These are phyloP conservation scores for Eurystomus glaucurus DNA, from an alignment of 2,797 vertebrate genomes.

Conservation along the genomic window DNA sequence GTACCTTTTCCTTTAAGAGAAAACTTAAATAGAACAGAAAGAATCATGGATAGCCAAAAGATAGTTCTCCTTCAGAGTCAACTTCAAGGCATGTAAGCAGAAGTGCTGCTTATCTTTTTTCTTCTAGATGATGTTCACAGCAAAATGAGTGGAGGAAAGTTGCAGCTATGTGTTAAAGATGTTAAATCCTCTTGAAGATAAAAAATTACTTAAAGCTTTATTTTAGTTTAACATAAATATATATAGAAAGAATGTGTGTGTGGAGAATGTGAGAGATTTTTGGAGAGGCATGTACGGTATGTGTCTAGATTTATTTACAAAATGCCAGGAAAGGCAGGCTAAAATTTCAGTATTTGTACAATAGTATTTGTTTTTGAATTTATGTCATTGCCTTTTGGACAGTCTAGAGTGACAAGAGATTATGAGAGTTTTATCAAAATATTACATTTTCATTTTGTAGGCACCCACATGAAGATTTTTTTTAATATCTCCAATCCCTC, in stretches of 20 bases:
- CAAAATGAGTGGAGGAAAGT: not conserved
- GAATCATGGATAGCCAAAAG: not conserved
- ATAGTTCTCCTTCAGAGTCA: not conserved
- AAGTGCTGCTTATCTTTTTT: not conserved
- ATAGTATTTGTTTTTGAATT: not conserved
- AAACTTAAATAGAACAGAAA: not conserved
- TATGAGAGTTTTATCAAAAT: not conserved
- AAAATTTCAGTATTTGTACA: not conserved
- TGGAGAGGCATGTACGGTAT: not conserved
- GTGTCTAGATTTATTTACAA: not conserved
- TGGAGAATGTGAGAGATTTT: not conserved
- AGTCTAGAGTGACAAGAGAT: not conserved
- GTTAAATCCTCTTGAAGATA: not conserved
- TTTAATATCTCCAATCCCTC: not conserved
- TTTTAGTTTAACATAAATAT: not conserved
- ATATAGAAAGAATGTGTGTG: fast-evolving
- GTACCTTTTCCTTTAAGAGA: not conserved
- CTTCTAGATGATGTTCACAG: not conserved
- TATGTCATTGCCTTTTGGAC: not conserved
- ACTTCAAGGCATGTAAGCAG: not conserved
- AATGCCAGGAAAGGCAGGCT: not conserved
- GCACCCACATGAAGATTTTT: too few relatives aligned
- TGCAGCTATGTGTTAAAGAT: not conserved
- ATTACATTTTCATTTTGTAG: not conserved
- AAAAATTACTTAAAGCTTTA: not conserved